Conservation (phyloP, 2,888 invertebrate genomes). For the Platycnemis pennipes region DNA sequence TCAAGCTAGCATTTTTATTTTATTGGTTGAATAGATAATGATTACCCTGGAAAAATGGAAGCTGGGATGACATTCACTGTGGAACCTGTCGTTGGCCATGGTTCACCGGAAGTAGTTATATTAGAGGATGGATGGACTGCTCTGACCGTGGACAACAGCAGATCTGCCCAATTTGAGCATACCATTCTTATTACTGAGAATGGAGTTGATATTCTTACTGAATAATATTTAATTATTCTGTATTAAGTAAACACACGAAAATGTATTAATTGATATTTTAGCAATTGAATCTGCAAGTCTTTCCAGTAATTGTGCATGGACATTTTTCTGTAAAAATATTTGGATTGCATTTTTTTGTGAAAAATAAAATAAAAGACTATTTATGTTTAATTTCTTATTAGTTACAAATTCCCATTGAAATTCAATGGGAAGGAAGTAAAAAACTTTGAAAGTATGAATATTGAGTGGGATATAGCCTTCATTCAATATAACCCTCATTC, state of each 20-base stretch:
- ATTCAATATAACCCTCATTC: too few species aligned
- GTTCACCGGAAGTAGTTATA: constrained; percentile 84
- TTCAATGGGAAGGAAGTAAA: too few species aligned
- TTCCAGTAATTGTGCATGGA: not conserved
- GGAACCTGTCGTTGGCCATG: constrained; percentile 93
- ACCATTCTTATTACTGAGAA: constrained; percentile 91
- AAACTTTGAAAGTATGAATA: too few species aligned
- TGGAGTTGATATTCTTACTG: constrained; percentile 90
- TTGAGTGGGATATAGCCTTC: too few species aligned
- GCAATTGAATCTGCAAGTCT: not conserved
- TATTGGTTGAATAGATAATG: constrained; percentile 82
- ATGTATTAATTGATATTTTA: not conserved
- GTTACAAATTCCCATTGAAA: too few species aligned
- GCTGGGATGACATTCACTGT: constrained; percentile 97
- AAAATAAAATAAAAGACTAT: not conserved
- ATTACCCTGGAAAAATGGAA: constrained; percentile 86
- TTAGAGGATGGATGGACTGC: constrained; percentile 97
- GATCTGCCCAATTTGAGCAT: constrained; percentile 95
- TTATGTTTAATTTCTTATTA: too few species aligned
- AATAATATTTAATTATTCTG: not conserved
- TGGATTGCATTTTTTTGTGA: not conserved
- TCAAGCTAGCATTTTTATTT: constrained; percentile 44
- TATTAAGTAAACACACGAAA: not conserved
- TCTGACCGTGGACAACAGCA: constrained; percentile 88
- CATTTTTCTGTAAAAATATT: not conserved